These are phyloP conservation scores for Phylloscopus whistleri DNA, from an alignment of 2,113 vertebrate species.

Conservation along the genomic window DNA sequence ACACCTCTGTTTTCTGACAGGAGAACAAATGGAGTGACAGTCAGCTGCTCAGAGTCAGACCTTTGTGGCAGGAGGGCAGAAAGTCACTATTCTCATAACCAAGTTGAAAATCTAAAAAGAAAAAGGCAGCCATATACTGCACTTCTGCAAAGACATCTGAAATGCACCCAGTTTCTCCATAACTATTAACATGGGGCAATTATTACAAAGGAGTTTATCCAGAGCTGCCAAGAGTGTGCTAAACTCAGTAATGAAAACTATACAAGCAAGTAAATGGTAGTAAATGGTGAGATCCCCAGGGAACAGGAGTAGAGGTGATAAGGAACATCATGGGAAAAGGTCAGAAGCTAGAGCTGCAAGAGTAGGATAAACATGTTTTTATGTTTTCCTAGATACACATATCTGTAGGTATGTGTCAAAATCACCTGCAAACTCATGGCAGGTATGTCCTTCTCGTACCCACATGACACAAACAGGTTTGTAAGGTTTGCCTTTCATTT, in stretches of 20 bases:
- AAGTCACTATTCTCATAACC: not conserved
- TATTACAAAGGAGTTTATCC: not conserved
- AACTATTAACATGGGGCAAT: not conserved
- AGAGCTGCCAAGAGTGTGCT: not conserved
- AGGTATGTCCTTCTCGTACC: fast-evolving
- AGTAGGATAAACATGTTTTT: not conserved
- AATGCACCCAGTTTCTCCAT: not conserved
- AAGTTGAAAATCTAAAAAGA: not conserved
- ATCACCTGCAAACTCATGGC: not conserved
- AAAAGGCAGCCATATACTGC: not conserved
- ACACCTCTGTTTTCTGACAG: not conserved
- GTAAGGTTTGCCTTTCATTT: not conserved
- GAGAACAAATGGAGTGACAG: not conserved
- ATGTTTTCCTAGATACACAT: not conserved
- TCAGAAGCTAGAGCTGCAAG: not conserved
- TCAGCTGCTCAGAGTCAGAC: not conserved
- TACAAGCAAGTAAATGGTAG: not conserved
- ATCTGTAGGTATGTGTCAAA: not conserved
- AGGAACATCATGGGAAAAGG: not conserved
- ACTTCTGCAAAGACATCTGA: not conserved
- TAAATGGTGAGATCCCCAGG: not conserved
- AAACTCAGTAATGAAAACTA: not conserved
- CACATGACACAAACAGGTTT: not conserved
- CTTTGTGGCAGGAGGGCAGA: not conserved
- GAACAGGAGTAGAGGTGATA: not conserved